Conservation (phyloP, 2,797 vertebrate species). For the Sebastes variabilis region DNA sequence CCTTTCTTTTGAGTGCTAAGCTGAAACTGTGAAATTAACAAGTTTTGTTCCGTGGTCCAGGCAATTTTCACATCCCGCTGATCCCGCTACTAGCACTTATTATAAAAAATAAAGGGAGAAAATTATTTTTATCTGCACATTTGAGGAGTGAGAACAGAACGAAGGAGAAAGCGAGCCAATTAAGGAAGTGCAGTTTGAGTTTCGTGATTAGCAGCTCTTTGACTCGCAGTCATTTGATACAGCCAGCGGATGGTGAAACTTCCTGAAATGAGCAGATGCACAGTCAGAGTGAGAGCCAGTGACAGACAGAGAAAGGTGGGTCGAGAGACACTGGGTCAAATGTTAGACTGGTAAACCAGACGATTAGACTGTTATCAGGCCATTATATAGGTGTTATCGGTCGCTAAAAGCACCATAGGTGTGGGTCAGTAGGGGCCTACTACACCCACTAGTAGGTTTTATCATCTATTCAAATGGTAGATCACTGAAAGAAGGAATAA, state of each 20-base stretch:
- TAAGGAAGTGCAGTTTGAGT: conserved; percentile 54
- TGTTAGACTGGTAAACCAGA: conserved; percentile 11
- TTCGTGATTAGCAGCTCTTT: conserved; percentile 56
- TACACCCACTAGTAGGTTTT: no score
- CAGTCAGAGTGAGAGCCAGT: conserved; percentile 30
- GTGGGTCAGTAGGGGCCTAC: no score
- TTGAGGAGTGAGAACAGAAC: conserved; percentile 28
- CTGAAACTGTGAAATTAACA: conserved; percentile 40
- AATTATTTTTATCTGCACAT: conserved; percentile 48
- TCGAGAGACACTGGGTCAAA: conserved; percentile 56
- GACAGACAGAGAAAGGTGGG: conserved; percentile 44
- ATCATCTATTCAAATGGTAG: no score
- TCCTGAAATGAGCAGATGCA: conserved; percentile 52
- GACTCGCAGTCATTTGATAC: conserved; percentile 54
- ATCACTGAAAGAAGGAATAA: no score
- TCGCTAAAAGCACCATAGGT: no score
- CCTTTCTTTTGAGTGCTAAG: conserved; percentile 18
- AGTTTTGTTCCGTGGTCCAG: conserved; percentile 24
- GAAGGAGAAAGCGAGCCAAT: conserved; percentile 46
- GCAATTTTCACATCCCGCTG: conserved; percentile 45
- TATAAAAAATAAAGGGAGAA: conserved; percentile 1
- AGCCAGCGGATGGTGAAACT: conserved; percentile 47
- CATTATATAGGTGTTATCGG: no score
- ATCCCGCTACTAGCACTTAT: conserved; percentile 25
- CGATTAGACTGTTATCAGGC: no score